Base-by-base conservation (phyloP, 2,797 vertebrate species). In the Astyanax mexicanus region DNA sequence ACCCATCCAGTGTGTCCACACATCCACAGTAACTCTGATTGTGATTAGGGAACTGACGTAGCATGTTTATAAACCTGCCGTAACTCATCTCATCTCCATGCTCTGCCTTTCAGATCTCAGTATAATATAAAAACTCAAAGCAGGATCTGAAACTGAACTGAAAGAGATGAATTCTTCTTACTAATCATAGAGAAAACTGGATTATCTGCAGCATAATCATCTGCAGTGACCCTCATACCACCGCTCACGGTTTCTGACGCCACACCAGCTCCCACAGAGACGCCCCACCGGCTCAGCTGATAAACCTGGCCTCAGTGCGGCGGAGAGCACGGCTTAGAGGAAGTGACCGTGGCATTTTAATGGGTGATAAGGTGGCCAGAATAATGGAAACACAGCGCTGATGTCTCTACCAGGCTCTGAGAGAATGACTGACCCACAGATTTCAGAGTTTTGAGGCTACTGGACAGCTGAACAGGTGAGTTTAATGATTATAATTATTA, bases 311-410 rank as follows among this genome's bases (percentile, higher is more conserved):
- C 2, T n/a, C 11, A 45, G 38, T 7, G 52, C 45, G 12, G 13
- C 6, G 19, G 21, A 29, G 21, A 77, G 67, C 62, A 1, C 69
- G 57, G 55, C n/a, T 75, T 75, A 66, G 65, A 73, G 29, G 37
- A 76, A 32, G 15, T 29, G 4, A 13, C 8, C 10, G 5, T 13
- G 12, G 47, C 66, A 8, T 57, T 47, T 78, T 37, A 25, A 17
- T 65, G 38, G 35, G 54, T 75, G 72, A 83, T 70, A 78, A 73
- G 69, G 66, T 75, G 52, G 42, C n/a, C 38, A 38, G 75, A 57
- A 62, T 68, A 75, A 37, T 15, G 11, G 68, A 42, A n/a, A 23
- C n/a, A 4, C 7, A 27, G 29, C 35, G 61, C 17, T 6, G 5
- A 3, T 44, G 27, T 49, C 78, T 7, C 32, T 38, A 35, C 49